phyloP scores from a whole-genome alignment of 92 coral and sea anemone species.

The Anthopleura xanthogrammica region DNA sequence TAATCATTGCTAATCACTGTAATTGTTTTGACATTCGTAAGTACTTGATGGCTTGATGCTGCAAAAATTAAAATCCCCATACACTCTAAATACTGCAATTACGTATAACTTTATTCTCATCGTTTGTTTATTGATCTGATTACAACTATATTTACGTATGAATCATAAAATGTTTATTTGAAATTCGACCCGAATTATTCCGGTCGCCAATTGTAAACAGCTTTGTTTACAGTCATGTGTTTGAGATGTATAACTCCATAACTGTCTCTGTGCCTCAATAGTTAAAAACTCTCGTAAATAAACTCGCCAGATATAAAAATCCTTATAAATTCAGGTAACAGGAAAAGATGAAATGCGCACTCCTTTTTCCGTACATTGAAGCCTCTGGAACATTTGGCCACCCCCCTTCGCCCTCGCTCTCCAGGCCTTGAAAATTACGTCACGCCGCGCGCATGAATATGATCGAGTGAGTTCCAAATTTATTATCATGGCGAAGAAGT shows the following conservation, averaged over 20 bases:
- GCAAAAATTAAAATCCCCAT: background rate
- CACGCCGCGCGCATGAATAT: background rate
- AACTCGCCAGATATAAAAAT: background rate
- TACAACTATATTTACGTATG: background rate
- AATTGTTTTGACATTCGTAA: too few species aligned
- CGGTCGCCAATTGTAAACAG: background rate
- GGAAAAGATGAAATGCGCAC: background rate
- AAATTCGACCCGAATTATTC: background rate
- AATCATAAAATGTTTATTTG: background rate
- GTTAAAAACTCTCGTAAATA: background rate
- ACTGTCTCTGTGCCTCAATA: background rate
- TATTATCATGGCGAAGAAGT: conserved; percentile 81
- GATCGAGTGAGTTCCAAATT: background rate
- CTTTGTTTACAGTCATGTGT: background rate
- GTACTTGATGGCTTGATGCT: too few species aligned
- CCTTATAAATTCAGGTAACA: background rate
- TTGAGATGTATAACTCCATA: background rate
- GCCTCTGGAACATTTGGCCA: background rate
- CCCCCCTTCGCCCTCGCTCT: background rate
- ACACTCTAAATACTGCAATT: background rate
- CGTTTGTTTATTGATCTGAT: background rate
- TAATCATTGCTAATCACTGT: too few species aligned
- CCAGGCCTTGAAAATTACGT: conserved; percentile 5
- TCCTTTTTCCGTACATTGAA: background rate
- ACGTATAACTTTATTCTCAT: background rate